Evolutionary conservation across 2,113 vertebrate species (phyloP).

Genomic region (human): DNA sequence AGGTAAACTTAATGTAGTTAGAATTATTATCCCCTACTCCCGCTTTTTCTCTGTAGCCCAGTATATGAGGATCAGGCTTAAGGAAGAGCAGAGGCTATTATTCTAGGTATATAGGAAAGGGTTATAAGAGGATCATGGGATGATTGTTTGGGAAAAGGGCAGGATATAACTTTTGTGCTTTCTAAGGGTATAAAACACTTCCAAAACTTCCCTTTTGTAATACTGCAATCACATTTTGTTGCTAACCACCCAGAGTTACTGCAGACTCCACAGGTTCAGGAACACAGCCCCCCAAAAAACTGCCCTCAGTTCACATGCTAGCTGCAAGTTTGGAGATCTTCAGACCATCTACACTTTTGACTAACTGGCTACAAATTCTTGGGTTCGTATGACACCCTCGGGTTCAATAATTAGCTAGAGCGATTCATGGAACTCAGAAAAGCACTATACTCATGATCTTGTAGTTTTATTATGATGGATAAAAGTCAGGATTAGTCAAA

Average conservation of each 20-base stretch:
- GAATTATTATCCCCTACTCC: neutral
- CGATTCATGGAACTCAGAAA: neutral
- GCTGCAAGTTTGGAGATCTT: neutral
- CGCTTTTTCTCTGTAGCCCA: neutral
- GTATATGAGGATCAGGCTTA: neutral
- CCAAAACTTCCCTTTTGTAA: neutral
- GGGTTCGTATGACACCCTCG: neutral
- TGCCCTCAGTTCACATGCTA: neutral
- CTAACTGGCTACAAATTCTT: neutral
- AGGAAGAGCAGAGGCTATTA: neutral
- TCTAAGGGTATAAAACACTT: neutral
- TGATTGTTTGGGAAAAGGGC: neutral
- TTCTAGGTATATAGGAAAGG: neutral
- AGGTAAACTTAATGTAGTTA: neutral
- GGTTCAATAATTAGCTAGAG: neutral
- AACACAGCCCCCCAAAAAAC: neutral
- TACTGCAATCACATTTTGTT: neutral
- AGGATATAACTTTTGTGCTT: neutral
- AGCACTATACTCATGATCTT: neutral
- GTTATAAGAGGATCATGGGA: neutral
- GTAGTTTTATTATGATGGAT: neutral
- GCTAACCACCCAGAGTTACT: neutral
- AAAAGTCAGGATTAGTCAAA: neutral
- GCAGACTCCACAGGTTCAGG: neutral
- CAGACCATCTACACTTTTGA: neutral